Evolutionary conservation across 2,797 vertebrate species (phyloP).

Genomic region (Xenentodon cancila): DNA sequence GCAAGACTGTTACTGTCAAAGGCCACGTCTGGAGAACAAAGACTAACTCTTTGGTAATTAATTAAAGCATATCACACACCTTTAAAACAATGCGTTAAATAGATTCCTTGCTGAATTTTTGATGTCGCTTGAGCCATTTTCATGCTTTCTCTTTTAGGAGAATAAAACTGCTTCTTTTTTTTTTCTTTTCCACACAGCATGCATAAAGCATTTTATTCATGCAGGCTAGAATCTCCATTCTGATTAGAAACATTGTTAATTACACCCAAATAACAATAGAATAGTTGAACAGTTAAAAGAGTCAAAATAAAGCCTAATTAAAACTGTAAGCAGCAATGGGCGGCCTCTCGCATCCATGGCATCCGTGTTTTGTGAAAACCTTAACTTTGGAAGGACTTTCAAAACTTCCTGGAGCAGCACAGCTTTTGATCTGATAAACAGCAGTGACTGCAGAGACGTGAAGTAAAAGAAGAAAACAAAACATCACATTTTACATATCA

Average conservation of each 20-base stretch:
- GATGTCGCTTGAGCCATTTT: constrained; percentile 60
- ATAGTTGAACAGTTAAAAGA: no score
- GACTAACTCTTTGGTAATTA: constrained; percentile 59
- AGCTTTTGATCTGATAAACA: no score
- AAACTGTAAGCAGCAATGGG: no score
- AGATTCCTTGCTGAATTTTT: constrained; percentile 48
- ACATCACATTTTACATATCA: no score
- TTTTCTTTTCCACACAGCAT: not conserved
- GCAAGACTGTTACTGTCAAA: constrained; percentile 6
- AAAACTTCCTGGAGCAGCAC: no score
- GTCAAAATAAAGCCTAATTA: no score
- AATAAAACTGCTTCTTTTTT: constrained; percentile 44
- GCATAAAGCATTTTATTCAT: not conserved
- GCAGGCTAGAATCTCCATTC: not conserved
- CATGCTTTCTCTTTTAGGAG: constrained; percentile 29
- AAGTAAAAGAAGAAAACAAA: no score
- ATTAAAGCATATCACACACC: constrained; percentile 60
- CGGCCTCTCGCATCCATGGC: no score
- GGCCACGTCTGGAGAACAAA: constrained; percentile 54
- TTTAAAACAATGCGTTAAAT: constrained; percentile 59
- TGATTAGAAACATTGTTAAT: not conserved
- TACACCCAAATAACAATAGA: no score
- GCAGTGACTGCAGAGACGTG: no score
- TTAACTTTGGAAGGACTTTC: no score
- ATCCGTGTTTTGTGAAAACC: no score